Base-by-base conservation (phyloP, 2,113 vertebrate genomes). In the Eleginops maclovinus region DNA sequence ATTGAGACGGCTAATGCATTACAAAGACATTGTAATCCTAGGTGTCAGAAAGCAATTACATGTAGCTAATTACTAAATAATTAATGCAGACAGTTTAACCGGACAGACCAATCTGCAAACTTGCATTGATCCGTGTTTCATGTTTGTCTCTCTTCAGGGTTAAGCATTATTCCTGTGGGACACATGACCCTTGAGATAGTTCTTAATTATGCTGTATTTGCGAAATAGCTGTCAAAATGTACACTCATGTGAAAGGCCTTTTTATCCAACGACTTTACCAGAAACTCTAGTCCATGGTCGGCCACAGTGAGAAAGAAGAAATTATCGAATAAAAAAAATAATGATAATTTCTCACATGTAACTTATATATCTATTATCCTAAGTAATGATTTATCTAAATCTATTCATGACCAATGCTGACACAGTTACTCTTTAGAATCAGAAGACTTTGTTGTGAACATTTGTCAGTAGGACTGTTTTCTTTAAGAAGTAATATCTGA, bases 31-130 rank as follows among this genome's bases (percentile, higher is more conserved):
- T 64, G 71, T 87, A 92, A 91, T 90, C 88, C 87, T 75, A 87
- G 85, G 77, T 88, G 87, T 90, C 84, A 83, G 76, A 81, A 89
- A 87, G 75, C 75, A 92, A 91, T 90, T 92, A 93, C 81, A 90
- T 81, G 67, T 67, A 67, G 77, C 80, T 91, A 92, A 92, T 92
- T 92, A 80, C 82, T 83, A 83, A 93, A 87, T 91, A 89, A 91
- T 92, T 40, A 84, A 89, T 85, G 80, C 41, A 82, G 76, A 82
- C 82, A 79, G 75, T 89, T 88, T 71, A 88, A 83, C 62, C 22
- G 28, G 71, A 87, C 74, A 79, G 65, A 58, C 72, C 64, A 76
- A 70, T 86, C 76, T 82, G 71, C 66, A 88, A 86, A 89, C 65
- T 72, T 63, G 72, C 49, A 40, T 81, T 86, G 43, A 81, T 81